These are phyloP conservation scores for Enteromius afrohamiltoni DNA, from an alignment of 2,797 vertebrate species.

Conservation along the genomic window DNA sequence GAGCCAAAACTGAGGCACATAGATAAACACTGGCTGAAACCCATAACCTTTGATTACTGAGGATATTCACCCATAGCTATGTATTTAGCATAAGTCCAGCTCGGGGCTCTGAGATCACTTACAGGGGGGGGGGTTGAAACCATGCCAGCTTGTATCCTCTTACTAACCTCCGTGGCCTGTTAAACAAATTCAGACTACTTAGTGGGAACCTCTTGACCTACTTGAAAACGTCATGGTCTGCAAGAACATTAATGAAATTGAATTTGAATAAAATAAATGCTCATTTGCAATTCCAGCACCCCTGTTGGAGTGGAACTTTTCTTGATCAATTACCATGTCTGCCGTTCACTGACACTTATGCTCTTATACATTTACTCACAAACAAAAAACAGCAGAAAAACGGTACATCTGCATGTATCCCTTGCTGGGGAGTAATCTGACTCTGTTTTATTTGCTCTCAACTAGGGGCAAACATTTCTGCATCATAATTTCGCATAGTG, in stretches of 20 bases:
- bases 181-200: conserved; percentile 47
- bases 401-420: conserved; percentile 14
- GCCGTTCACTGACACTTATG: conserved; percentile 33
- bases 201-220: conserved; percentile 39
- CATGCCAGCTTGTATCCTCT: conserved; percentile 25
- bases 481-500: conserved; percentile 13
- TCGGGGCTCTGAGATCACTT: conserved; percentile 6
- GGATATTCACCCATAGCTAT: background rate
- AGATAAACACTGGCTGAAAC: conserved; percentile 5
- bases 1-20: background rate
- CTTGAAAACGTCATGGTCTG: conserved; percentile 29
- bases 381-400: conserved; percentile 20
- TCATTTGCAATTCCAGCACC: conserved; percentile 38
- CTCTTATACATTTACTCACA: conserved; percentile 43
- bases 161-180: conserved; percentile 19
- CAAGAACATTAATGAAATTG: conserved; percentile 42
- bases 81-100: conserved; percentile 24
- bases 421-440: conserved; percentile 26
- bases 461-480: conserved; percentile 23
- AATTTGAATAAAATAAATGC: conserved; percentile 48
- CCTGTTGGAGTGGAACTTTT: conserved; percentile 25
- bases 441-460: conserved; percentile 33
- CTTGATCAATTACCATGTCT: conserved; percentile 46
- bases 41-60: conserved; percentile 1
- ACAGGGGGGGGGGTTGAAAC: background rate